A percentile compares a stretch with the other conserved stretches of the same genome.
phyloP scores from a whole-genome alignment of 2,113 vertebrate genomes.

The Pteruthius melanotis region DNA sequence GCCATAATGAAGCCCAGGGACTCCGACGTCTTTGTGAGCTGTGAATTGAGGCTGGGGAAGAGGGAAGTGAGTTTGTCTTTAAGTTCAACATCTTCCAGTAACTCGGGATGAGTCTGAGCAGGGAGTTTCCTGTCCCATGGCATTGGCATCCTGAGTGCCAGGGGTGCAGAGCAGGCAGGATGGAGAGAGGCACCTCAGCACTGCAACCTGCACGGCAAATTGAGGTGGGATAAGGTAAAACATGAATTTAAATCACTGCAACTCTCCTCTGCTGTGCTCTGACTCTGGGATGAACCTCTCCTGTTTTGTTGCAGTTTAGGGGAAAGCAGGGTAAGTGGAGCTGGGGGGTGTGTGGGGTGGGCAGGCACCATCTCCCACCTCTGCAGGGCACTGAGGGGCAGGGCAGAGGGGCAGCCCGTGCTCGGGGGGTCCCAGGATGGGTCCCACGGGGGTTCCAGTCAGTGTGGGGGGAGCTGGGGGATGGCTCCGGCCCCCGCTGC shows the following conservation, averaged over 20 bases:
- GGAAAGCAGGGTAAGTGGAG: not conserved
- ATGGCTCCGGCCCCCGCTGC: fast-evolving
- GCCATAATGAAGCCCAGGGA: not conserved
- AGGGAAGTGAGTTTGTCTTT: not conserved
- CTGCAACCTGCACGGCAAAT: fast-evolving
- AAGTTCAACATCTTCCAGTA: not conserved
- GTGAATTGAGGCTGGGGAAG: fast-evolving
- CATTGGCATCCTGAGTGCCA: fast-evolving
- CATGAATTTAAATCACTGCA: fast-evolving
- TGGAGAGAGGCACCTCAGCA: fast-evolving
- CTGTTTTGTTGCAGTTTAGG: not conserved
- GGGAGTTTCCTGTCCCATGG: not conserved
- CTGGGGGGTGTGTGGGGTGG: not conserved
- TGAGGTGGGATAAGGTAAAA: not conserved
- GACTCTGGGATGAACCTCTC: not conserved
- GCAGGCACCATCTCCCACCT: not conserved
- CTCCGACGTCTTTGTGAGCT: fast-evolving
- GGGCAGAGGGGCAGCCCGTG: not conserved
- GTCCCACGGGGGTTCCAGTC: fast-evolving
- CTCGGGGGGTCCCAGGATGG: fast-evolving
- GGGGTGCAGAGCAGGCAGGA: not conserved
- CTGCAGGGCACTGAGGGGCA: not conserved
- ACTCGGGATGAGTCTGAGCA: not conserved
- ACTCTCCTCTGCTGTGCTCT: not conserved
- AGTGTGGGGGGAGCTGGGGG: fast-evolving